These are phyloP conservation scores for Caenorhabditis doughertyi DNA, from an alignment of 2,888 invertebrate genomes.

Conservation along the genomic window DNA sequence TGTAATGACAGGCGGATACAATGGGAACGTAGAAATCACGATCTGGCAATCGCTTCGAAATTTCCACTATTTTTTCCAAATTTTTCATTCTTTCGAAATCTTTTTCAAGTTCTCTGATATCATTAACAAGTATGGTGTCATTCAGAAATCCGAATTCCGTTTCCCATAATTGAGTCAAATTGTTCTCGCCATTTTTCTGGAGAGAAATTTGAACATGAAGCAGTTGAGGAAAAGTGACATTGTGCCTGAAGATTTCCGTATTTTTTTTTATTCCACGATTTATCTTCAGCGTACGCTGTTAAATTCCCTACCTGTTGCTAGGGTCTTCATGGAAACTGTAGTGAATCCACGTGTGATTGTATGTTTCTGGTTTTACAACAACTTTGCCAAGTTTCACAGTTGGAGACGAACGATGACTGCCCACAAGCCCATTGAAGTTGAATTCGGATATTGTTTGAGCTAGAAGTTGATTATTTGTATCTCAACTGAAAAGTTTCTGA, in stretches of 20 bases:
- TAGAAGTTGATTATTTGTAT: slow-evolving; percentile 3
- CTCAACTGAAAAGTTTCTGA: neutral
- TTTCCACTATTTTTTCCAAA: too few relatives aligned
- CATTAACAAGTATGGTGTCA: too few relatives aligned
- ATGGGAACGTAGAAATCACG: slow-evolving; percentile 27
- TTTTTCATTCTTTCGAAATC: too few relatives aligned
- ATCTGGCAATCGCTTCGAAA: too few relatives aligned
- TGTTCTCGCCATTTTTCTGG: too few relatives aligned
- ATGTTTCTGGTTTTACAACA: slow-evolving; percentile 31
- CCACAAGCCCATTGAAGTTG: slow-evolving; percentile 5
- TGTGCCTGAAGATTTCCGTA: too few relatives aligned
- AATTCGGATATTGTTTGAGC: slow-evolving; percentile 24
- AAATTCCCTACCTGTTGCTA: neutral
- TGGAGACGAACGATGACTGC: slow-evolving; percentile 1
- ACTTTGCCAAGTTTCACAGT: slow-evolving; percentile 20
- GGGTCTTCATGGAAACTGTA: neutral
- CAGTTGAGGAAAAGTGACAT: too few relatives aligned
- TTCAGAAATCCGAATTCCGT: too few relatives aligned
- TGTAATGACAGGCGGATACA: slow-evolving; percentile 36
- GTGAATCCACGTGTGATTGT: slow-evolving; percentile 26
- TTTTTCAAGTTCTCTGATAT: too few relatives aligned
- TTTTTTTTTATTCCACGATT: too few relatives aligned
- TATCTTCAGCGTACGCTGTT: neutral
- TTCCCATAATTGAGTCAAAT: too few relatives aligned
- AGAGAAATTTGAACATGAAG: too few relatives aligned